Evolutionary conservation across 2,113 vertebrate genomes (phyloP), one percentile per base, ranked within the genome.

Genomic region (Peucedramus taeniatus): DNA sequence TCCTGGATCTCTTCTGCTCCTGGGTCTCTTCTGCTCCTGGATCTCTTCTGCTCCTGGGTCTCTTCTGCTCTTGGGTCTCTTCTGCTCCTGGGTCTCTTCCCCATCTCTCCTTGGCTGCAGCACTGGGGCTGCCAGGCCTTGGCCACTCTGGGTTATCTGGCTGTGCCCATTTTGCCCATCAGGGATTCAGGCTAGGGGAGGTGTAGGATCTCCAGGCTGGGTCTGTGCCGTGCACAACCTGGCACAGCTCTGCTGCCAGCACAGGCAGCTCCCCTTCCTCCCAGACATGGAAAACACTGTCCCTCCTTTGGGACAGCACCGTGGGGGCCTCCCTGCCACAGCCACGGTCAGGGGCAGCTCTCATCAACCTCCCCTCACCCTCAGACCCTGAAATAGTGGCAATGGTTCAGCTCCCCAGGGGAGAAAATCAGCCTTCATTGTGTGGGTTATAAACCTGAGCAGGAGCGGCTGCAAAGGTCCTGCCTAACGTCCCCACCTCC

Each of bases 381-480:
- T 21, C 56, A 51, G 51, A 56, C 51, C 59, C 47, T 33, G 14
- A 49, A 77, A 27, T 3, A 15, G 9, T 2, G 6, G 33, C 1
- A 9, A 6, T 2, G 7, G 22, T 60, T 71, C 57, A 42, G 26
- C 30, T 68, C 23, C 61, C 26, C 44, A 27, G 24, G 33, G 8
- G 18, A 40, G 91, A 18, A 49, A 69, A 54, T 1, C 50, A 63
- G 3, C 9, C 20, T 3, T 7, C 40, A 3, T 1, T 0, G 3
- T 0, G 4, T 15, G 39, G 7, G 45, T 64, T n/a, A 28, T 5
- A 11, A 11, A 23, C 0, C 22, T 6, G 1, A 0, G 17, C 44
- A 21, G 68, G 31, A 51, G 33, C 2, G 47, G 69, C 53, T 51
- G n/a, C 3, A 11, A 1, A 23, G 40, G 10, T 26, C 15, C 23